A percentile compares a stretch with the other conserved stretches of the same genome.
Conservation (phyloP, 1,140 invertebrate genomes). For the Gonioctena quinquepunctata region DNA sequence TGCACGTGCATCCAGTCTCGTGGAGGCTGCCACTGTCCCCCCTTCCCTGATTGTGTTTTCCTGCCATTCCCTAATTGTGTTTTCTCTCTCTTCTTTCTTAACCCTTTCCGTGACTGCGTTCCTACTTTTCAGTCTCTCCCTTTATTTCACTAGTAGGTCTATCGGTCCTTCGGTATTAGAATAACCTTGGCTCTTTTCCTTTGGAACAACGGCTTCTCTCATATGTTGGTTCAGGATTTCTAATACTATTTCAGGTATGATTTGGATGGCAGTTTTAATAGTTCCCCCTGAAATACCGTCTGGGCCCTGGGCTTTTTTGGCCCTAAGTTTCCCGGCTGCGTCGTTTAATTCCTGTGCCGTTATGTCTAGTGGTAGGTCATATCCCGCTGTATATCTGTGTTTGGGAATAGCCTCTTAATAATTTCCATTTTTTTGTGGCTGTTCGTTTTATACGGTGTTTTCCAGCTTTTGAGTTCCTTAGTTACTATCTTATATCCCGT, state of each 20-base stretch:
- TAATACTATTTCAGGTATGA: background rate
- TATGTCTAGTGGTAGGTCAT: background rate
- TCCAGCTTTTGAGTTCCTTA: background rate
- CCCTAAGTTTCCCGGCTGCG: background rate
- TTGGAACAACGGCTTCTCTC: background rate
- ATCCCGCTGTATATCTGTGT: background rate
- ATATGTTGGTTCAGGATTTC: background rate
- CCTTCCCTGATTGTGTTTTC: no score
- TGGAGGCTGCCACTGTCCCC: no score
- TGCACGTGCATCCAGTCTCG: no score
- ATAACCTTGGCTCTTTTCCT: background rate
- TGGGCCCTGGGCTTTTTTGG: background rate
- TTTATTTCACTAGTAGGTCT: no score
- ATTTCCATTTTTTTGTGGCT: background rate
- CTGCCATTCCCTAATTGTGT: no score
- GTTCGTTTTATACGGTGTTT: background rate
- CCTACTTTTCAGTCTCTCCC: no score
- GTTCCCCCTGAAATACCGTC: background rate
- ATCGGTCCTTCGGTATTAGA: background rate
- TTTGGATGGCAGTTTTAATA: background rate
- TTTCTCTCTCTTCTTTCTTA: no score
- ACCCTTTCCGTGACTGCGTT: no score
- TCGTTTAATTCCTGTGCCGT: background rate
- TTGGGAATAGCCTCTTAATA: background rate
- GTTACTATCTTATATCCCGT: background rate